These are phyloP conservation scores for Tympanuchus pallidicinctus DNA, from an alignment of 2,113 vertebrate genomes.

Conservation along the genomic window DNA sequence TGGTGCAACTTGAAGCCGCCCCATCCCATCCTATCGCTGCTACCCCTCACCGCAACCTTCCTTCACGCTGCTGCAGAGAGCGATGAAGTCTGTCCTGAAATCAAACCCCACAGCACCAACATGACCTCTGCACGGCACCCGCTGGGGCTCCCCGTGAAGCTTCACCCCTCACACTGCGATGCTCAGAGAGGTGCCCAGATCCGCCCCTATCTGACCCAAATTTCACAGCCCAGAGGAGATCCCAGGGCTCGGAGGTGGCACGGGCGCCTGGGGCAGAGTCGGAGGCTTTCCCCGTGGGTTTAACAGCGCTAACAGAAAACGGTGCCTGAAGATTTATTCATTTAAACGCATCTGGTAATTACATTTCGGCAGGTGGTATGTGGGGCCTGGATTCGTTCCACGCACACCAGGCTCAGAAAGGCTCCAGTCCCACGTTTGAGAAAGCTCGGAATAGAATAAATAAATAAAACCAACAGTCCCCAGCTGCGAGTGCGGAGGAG, in stretches of 20 bases:
- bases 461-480: conserved; percentile 62
- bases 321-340: conserved; percentile 47
- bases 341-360: conserved; percentile 64
- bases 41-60: no score
- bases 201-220: neutral
- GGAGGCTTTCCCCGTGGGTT: neutral
- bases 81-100: no score
- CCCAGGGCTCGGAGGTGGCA: neutral
- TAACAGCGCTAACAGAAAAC: neutral
- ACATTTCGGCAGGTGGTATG: conserved; percentile 60
- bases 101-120: neutral
- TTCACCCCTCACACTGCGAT: fast-evolving
- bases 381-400: conserved; percentile 63
- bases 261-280: fast-evolving
- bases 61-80: no score
- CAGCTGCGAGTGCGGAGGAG: conserved; percentile 52
- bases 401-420: conserved; percentile 14
- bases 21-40: no score
- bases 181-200: neutral
- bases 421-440: conserved; percentile 53
- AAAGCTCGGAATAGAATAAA: conserved; percentile 65
- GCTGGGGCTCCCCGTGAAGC: fast-evolving
- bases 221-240: fast-evolving
- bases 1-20: no score
- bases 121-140: neutral